Percentiles rank a stretch among this genome's conserved stretches.
These are phyloP conservation scores for Gobio occitaniae DNA, from an alignment of 2,797 vertebrate genomes.

Conservation along the genomic window DNA sequence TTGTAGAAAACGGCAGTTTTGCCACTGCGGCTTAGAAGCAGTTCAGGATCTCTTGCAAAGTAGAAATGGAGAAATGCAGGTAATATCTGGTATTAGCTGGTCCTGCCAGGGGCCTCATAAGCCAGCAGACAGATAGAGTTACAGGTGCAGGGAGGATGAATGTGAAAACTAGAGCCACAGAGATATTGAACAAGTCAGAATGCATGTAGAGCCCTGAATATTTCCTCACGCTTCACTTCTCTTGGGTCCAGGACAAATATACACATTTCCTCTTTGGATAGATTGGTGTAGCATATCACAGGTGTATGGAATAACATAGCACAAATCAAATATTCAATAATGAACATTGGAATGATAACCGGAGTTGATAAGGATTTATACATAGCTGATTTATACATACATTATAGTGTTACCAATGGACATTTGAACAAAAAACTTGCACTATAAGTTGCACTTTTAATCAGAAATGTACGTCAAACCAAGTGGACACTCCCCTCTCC, in stretches of 20 bases:
- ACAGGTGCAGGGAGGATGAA: constrained; percentile 74
- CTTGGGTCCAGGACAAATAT: constrained; percentile 42
- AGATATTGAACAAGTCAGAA: constrained; percentile 79
- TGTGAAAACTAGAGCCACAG: constrained; percentile 69
- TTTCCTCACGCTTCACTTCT: constrained; percentile 50
- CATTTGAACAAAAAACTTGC: not conserved
- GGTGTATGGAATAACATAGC: constrained; percentile 5
- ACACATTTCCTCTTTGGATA: constrained; percentile 37
- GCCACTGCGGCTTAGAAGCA: constrained; percentile 77
- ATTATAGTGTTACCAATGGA: not conserved
- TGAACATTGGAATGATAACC: not conserved
- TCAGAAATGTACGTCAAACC: constrained; percentile 57
- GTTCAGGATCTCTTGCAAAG: constrained; percentile 74
- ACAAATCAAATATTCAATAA: constrained; percentile 23
- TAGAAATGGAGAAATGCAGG: constrained; percentile 69
- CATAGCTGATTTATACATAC: not conserved
- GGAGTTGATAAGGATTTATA: not conserved
- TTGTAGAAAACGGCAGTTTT: constrained; percentile 48
- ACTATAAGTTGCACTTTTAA: constrained; percentile 6
- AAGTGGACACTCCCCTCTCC: constrained; percentile 42
- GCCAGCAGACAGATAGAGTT: constrained; percentile 67
- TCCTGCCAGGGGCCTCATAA: constrained; percentile 74
- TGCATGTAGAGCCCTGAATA: constrained; percentile 68
- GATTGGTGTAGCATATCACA: constrained; percentile 4
- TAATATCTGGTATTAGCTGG: constrained; percentile 75